These are phyloP conservation scores for Poeciliopsis infans DNA, from an alignment of 2,797 vertebrate species.

Conservation along the genomic window DNA sequence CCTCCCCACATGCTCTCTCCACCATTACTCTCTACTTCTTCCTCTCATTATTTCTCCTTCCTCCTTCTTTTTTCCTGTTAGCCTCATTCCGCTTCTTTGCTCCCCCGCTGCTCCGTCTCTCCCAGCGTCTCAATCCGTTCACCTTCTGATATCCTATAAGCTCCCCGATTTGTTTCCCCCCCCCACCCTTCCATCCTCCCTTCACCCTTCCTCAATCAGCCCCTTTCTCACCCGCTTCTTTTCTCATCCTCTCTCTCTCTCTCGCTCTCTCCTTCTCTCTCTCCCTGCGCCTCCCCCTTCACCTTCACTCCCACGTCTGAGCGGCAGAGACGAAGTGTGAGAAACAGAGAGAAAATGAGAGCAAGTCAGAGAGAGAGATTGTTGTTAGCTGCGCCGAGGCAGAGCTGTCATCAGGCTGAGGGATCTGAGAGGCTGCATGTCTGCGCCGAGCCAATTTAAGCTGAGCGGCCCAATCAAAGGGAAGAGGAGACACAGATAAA, in stretches of 20 bases:
- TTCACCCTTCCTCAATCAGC: constrained; percentile 52
- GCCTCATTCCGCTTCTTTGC: constrained; percentile 48
- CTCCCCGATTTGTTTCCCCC: constrained; percentile 59
- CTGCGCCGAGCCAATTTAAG: constrained; percentile 76
- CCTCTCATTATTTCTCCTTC: constrained; percentile 57
- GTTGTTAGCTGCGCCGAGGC: constrained; percentile 73
- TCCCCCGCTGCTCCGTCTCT: constrained; percentile 59
- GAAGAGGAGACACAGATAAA: constrained; percentile 37
- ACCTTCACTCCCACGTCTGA: constrained; percentile 77
- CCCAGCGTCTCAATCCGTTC: constrained; percentile 56
- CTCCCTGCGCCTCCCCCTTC: constrained; percentile 44
- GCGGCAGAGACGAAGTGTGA: constrained; percentile 67
- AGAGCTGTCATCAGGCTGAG: constrained; percentile 76
- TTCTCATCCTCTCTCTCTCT: constrained; percentile 51
- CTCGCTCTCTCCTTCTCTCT: constrained; percentile 33
- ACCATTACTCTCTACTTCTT: constrained; percentile 40
- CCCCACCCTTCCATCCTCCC: constrained; percentile 49
- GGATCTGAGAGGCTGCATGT: constrained; percentile 75
- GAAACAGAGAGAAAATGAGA: constrained; percentile 64
- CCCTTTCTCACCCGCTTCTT: constrained; percentile 36
- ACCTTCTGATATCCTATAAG: constrained; percentile 64
- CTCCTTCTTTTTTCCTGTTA: constrained; percentile 8
- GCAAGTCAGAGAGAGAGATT: constrained; percentile 56
- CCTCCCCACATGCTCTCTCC: constrained; percentile 55
- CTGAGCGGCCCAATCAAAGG: constrained; percentile 80